Conservation (phyloP, 2,113 vertebrate species). For the Toxotes chatareus region DNA sequence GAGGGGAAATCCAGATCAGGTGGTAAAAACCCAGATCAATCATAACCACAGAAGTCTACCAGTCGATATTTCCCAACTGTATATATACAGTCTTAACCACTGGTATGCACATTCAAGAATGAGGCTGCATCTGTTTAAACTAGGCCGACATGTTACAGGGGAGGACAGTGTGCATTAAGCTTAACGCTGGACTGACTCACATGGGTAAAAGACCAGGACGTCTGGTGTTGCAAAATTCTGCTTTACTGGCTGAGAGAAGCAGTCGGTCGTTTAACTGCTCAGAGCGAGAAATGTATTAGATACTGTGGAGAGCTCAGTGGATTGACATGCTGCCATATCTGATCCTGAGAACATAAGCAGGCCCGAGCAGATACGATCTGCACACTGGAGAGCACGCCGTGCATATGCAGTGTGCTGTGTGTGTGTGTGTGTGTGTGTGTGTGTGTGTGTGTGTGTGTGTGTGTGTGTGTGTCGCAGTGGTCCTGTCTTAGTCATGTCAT, state of each 20-base stretch:
- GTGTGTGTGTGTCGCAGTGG: not conserved
- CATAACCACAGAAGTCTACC: not conserved
- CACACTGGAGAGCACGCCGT: constrained; percentile 10
- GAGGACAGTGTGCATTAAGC: not conserved
- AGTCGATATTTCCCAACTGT: constrained; percentile 13
- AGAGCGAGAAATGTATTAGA: not conserved
- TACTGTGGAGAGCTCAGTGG: not conserved
- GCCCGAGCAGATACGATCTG: constrained; percentile 26
- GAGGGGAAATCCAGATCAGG: constrained; percentile 19
- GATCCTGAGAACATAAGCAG: constrained; percentile 41
- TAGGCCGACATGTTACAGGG: not conserved
- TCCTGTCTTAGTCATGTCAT: not conserved
- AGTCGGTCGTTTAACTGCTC: not conserved
- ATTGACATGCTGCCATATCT: constrained; percentile 34
- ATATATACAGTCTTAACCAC: constrained; percentile 15
- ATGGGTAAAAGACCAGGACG: not conserved
- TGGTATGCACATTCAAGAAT: constrained; percentile 2
- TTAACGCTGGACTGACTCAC: not conserved
- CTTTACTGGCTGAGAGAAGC: constrained; percentile 4
- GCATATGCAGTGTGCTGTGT: not conserved
- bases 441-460: not conserved
- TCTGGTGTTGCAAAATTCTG: not conserved
- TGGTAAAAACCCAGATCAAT: constrained; percentile 6
- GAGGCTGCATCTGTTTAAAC: constrained; percentile 24
- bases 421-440: not conserved